Evolutionary conservation across 2,113 vertebrate genomes (phyloP).

Genomic region (Amblyopsis rosae): DNA sequence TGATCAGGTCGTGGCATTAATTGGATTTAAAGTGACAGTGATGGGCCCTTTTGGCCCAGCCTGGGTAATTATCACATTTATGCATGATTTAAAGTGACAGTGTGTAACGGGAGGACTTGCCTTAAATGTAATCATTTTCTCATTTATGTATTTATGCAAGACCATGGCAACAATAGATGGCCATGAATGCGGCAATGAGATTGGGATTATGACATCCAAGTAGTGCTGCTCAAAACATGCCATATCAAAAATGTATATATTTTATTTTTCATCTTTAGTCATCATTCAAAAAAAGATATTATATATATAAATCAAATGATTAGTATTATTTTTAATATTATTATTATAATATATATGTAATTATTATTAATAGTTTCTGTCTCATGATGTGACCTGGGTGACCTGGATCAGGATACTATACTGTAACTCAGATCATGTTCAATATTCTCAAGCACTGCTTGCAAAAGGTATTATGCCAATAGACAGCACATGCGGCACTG

Average conservation of each 20-base stretch:
- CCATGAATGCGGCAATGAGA: slow-evolving; percentile 56
- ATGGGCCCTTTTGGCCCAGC: slow-evolving; percentile 71
- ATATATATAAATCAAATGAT: too few relatives aligned
- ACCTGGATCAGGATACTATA: slow-evolving; percentile 21
- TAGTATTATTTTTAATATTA: not conserved
- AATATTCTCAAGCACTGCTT: slow-evolving; percentile 31
- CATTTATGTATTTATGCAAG: slow-evolving; percentile 79
- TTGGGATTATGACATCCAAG: slow-evolving; percentile 43
- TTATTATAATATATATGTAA: too few relatives aligned
- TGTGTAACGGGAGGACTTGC: slow-evolving; percentile 67
- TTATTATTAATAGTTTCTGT: not conserved
- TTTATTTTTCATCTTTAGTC: too few relatives aligned
- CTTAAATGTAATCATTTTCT: slow-evolving; percentile 76
- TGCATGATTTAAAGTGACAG: slow-evolving; percentile 78
- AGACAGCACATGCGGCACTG: slow-evolving; percentile 28
- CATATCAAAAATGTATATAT: slow-evolving; percentile 9
- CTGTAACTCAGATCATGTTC: slow-evolving; percentile 43
- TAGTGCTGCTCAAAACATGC: slow-evolving; percentile 8
- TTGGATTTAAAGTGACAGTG: slow-evolving; percentile 79
- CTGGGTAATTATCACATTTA: slow-evolving; percentile 79
- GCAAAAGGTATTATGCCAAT: slow-evolving; percentile 31
- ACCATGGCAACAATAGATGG: slow-evolving; percentile 61
- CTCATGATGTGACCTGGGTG: slow-evolving; percentile 19
- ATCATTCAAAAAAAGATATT: too few relatives aligned
- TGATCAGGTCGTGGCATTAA: slow-evolving; percentile 76